phyloP scores from a whole-genome alignment of 1,140 invertebrate genomes.

The Leucophenga varia region DNA sequence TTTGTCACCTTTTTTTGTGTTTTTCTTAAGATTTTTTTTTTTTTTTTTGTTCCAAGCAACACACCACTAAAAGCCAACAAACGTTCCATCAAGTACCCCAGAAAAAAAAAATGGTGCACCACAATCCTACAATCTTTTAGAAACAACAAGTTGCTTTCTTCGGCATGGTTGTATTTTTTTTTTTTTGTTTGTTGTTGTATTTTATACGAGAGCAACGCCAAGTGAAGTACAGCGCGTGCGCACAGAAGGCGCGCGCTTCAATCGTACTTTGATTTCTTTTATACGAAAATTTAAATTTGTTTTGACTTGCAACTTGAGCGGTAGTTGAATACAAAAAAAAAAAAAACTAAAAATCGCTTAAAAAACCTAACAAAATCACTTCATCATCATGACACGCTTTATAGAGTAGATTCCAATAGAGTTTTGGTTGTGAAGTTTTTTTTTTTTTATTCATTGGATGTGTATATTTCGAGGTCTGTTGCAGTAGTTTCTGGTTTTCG shows the following conservation, averaged over 20 bases:
- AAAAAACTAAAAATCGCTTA: conserved; percentile 4
- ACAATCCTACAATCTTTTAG: too few species aligned
- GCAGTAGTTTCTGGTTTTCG: too few species aligned
- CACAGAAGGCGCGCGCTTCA: conserved; percentile 31
- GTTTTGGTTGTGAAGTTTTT: not conserved
- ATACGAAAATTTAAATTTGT: too few species aligned
- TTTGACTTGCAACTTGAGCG: not conserved
- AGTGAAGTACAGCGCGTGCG: conserved; percentile 50
- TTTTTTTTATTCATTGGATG: too few species aligned
- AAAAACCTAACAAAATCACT: conserved; percentile 10
- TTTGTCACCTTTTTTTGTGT: conserved; percentile 57
- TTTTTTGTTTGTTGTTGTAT: conserved; percentile 3
- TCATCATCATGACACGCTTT: conserved; percentile 15
- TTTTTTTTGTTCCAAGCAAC: conserved; percentile 11
- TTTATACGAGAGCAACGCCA: conserved; percentile 31
- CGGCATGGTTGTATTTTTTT: too few species aligned
- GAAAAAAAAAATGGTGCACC: too few species aligned
- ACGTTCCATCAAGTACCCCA: not conserved
- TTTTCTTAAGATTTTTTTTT: too few species aligned
- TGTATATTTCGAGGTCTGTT: too few species aligned
- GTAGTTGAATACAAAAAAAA: not conserved
- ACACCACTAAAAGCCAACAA: conserved; percentile 42
- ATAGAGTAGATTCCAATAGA: conserved; percentile 6
- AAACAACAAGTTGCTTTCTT: too few species aligned
- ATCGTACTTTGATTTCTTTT: too few species aligned